These are phyloP conservation scores for Falco columbarius DNA, from an alignment of 2,797 vertebrate species.

Conservation along the genomic window DNA sequence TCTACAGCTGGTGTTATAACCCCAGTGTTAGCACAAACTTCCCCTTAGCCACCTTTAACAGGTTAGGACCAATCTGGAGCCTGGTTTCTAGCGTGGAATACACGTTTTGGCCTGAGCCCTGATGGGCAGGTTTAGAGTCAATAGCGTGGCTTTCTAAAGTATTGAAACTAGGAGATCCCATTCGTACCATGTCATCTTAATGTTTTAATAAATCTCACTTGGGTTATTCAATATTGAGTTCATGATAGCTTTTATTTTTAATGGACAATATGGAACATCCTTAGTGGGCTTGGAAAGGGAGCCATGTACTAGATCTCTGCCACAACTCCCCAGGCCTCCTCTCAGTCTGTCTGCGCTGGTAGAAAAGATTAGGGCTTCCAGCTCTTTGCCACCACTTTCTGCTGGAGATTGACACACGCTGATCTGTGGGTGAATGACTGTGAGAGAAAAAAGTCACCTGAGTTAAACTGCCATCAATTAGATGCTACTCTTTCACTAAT, in stretches of 20 bases:
- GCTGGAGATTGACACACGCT: not conserved
- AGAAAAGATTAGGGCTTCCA: not conserved
- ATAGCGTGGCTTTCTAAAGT: not conserved
- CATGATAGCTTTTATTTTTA: not conserved
- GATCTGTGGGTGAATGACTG: not conserved
- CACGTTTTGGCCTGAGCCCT: not conserved
- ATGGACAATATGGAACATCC: not conserved
- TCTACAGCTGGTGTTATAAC: not conserved
- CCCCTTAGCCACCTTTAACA: not conserved
- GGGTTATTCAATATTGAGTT: not conserved
- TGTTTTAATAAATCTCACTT: not conserved
- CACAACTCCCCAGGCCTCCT: not conserved
- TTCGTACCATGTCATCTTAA: not conserved
- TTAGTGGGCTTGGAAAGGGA: not conserved
- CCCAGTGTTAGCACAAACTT: not conserved
- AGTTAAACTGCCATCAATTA: not conserved
- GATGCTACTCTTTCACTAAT: not conserved
- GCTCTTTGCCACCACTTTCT: not conserved
- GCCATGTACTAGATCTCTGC: not conserved
- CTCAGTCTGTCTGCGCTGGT: not conserved
- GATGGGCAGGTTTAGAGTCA: not conserved
- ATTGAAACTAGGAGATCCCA: not conserved
- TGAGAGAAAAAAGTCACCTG: not conserved
- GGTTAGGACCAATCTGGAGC: not conserved
- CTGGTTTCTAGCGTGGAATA: not conserved